Conservation (phyloP, 2,113 vertebrate genomes). For the Urocynchramus pylzowi region DNA sequence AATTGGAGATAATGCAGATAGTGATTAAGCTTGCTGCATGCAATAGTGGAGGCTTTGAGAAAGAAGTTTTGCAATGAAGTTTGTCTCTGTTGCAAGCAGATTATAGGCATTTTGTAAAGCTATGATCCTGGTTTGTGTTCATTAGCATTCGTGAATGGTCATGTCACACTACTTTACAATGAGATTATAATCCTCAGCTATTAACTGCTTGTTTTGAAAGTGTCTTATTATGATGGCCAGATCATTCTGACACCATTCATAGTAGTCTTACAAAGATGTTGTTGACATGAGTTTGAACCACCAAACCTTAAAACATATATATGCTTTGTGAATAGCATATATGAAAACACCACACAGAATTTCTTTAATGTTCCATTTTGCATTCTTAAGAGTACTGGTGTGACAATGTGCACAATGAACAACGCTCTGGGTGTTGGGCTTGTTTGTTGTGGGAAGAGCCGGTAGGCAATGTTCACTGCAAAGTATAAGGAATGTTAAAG, state of each 20-base stretch:
- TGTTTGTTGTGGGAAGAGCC: not conserved
- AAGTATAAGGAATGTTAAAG: not conserved
- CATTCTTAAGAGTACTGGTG: not conserved
- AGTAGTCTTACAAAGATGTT: not conserved
- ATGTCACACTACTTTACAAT: not conserved
- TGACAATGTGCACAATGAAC: fast-evolving
- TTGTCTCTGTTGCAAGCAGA: not conserved
- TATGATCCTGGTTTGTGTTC: not conserved
- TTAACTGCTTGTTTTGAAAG: not conserved
- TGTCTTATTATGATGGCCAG: not conserved
- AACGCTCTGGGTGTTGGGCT: fast-evolving
- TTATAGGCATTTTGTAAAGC: not conserved
- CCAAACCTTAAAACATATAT: not conserved
- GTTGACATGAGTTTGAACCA: not conserved
- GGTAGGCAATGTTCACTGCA: not conserved
- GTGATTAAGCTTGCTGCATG: not conserved
- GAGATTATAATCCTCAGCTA: not conserved
- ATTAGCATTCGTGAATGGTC: not conserved
- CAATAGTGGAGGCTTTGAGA: not conserved
- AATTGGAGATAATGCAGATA: not conserved
- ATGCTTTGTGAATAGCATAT: not conserved
- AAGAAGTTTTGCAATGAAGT: not conserved
- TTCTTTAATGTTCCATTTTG: not conserved
- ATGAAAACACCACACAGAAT: not conserved
- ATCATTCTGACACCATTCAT: not conserved